Evolutionary conservation across 1,140 invertebrate genomes (phyloP).

Genomic region (Berghia stephanieae): DNA sequence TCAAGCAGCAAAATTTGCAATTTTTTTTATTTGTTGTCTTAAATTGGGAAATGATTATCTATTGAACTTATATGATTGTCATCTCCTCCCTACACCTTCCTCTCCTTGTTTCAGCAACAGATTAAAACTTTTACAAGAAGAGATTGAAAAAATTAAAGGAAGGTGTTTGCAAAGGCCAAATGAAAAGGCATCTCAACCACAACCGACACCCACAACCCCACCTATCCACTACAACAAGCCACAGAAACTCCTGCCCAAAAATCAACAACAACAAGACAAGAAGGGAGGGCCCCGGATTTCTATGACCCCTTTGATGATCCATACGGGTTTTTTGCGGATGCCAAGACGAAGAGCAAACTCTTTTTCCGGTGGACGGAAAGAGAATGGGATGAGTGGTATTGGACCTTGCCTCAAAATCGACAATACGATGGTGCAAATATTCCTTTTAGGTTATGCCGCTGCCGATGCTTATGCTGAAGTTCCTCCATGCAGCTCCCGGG

Average conservation of each 20-base stretch:
- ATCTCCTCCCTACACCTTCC: too few relatives aligned
- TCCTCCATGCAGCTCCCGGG: conserved; percentile 30
- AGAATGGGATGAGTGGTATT: conserved; percentile 51
- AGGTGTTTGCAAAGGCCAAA: conserved; percentile 43
- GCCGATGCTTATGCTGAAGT: conserved; percentile 47
- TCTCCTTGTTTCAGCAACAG: conserved; percentile 32
- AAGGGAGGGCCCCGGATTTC: too few relatives aligned
- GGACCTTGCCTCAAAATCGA: conserved; percentile 38
- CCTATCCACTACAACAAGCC: too few relatives aligned
- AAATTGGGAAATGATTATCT: too few relatives aligned
- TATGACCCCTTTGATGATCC: conserved; percentile 56
- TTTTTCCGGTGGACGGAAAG: conserved; percentile 47
- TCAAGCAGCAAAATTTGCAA: too few relatives aligned
- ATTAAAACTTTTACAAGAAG: conserved; percentile 47
- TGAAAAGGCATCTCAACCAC: conserved; percentile 31
- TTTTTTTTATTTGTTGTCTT: too few relatives aligned
- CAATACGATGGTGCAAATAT: conserved; percentile 45
- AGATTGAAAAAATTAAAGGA: conserved; percentile 51
- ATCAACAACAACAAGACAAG: conserved; percentile 16
- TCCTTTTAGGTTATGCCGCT: conserved; percentile 53
- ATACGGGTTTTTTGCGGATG: conserved; percentile 52
- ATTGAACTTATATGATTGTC: too few relatives aligned
- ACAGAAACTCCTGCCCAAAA: conserved; percentile 21
- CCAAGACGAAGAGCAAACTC: conserved; percentile 50
- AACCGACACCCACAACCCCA: conserved; percentile 20